A percentile compares a stretch with the other conserved stretches of the same genome.
Conservation (phyloP, 2,113 vertebrate genomes). For the Pterocles gutturalis region DNA sequence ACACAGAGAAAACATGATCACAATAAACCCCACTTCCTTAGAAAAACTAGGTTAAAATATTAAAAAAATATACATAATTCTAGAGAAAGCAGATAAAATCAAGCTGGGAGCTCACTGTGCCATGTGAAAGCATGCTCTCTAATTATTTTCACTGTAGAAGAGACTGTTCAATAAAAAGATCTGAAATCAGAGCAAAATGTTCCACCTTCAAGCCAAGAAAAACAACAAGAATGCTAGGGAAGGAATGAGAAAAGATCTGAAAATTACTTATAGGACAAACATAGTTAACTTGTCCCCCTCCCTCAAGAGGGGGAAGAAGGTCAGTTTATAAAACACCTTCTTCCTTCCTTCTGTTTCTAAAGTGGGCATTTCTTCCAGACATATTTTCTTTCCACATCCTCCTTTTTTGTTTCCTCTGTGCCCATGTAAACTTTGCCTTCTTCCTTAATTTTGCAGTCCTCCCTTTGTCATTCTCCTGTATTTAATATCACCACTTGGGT, state of each 20-base stretch:
- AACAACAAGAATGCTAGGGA: constrained; percentile 23
- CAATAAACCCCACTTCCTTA: background rate
- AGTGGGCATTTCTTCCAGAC: background rate
- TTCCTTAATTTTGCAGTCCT: background rate
- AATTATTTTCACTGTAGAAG: constrained; percentile 32
- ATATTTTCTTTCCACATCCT: background rate
- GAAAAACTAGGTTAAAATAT: background rate
- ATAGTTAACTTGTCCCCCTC: background rate
- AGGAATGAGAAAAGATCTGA: constrained; percentile 16
- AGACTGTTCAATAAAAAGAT: constrained; percentile 33
- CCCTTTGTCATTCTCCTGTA: background rate
- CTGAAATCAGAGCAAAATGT: constrained; percentile 46
- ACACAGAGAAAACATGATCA: background rate
- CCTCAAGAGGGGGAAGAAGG: background rate
- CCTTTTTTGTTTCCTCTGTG: background rate
- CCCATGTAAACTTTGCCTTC: background rate
- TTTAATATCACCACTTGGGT: background rate
- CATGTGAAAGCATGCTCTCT: constrained; percentile 22
- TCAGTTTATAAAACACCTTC: background rate
- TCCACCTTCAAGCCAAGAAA: constrained; percentile 27
- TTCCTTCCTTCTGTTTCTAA: constrained; percentile 17
- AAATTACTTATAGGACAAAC: background rate
- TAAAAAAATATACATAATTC: background rate
- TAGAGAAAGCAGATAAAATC: constrained; percentile 23
- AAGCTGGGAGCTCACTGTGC: constrained; percentile 4